phyloP scores from a whole-genome alignment of 1,140 invertebrate genomes.

The Bombus breviceps region DNA sequence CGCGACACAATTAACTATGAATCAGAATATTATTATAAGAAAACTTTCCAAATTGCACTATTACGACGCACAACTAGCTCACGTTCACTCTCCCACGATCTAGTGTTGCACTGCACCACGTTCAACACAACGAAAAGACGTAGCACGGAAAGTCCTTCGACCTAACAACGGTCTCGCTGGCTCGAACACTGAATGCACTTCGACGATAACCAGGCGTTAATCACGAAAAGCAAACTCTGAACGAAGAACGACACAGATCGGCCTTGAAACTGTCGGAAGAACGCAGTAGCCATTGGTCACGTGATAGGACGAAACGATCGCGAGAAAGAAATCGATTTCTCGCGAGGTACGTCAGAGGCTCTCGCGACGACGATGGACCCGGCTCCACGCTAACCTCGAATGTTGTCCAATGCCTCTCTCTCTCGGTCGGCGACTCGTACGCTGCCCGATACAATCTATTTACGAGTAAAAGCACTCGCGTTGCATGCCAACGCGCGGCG shows the following conservation, averaged over 20 bases:
- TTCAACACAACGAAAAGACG: not conserved
- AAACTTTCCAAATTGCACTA: not conserved
- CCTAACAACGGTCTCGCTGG: not conserved
- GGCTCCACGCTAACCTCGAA: constrained; percentile 14
- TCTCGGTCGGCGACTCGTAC: constrained; percentile 26
- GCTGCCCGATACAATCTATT: constrained; percentile 56
- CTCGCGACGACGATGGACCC: constrained; percentile 34
- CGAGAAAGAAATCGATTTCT: not conserved
- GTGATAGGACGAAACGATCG: not conserved
- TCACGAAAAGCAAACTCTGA: not conserved
- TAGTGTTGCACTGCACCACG: not conserved
- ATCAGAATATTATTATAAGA: not conserved
- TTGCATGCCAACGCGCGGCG: constrained; percentile 50
- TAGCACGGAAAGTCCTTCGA: not conserved
- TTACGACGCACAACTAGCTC: not conserved
- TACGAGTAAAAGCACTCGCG: constrained; percentile 57
- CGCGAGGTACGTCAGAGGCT: not conserved
- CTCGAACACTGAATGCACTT: not conserved
- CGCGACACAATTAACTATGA: not conserved
- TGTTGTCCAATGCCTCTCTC: constrained; percentile 36
- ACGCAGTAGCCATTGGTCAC: not conserved
- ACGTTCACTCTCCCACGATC: not conserved
- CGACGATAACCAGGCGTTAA: too few relatives aligned
- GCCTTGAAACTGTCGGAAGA: not conserved
- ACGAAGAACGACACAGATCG: not conserved